A percentile compares a stretch with the other conserved stretches of the same genome.
Conservation (phyloP, 1,140 invertebrate species). For the Adoxophyes honmai region DNA sequence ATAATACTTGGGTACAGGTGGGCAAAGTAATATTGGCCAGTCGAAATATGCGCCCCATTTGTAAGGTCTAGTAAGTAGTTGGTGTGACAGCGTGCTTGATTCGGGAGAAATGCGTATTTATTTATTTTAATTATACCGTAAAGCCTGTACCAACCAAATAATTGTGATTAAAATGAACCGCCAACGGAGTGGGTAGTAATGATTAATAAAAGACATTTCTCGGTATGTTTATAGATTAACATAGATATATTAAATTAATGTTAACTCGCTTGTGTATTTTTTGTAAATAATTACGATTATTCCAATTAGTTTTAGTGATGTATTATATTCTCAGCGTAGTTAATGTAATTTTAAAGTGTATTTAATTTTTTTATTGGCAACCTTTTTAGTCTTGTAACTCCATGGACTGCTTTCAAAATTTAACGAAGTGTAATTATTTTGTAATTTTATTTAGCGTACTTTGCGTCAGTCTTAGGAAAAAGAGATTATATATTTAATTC, state of each 20-base stretch:
- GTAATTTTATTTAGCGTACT: neutral
- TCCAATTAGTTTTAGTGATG: slow-evolving; percentile 65
- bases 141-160: slow-evolving; percentile 30
- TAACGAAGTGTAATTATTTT: slow-evolving; percentile 4
- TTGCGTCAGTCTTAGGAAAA: neutral
- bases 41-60: too few species aligned
- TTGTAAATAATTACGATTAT: slow-evolving; percentile 67
- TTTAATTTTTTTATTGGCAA: slow-evolving; percentile 44
- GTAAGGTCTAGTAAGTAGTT: slow-evolving; percentile 7
- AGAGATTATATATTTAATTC: slow-evolving; percentile 8
- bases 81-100: too few species aligned
- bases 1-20: too few species aligned
- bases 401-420: slow-evolving; percentile 1
- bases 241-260: neutral
- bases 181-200: slow-evolving; percentile 14
- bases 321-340: slow-evolving; percentile 58
- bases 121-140: neutral
- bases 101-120: neutral
- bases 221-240: slow-evolving; percentile 15
- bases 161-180: slow-evolving; percentile 32
- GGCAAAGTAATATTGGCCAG: too few species aligned
- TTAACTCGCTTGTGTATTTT: slow-evolving; percentile 40
- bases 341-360: slow-evolving; percentile 47
- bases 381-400: neutral
- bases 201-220: slow-evolving; percentile 46